These are phyloP conservation scores for Tautogolabrus adspersus DNA, from an alignment of 2,113 vertebrate genomes.

Conservation along the genomic window DNA sequence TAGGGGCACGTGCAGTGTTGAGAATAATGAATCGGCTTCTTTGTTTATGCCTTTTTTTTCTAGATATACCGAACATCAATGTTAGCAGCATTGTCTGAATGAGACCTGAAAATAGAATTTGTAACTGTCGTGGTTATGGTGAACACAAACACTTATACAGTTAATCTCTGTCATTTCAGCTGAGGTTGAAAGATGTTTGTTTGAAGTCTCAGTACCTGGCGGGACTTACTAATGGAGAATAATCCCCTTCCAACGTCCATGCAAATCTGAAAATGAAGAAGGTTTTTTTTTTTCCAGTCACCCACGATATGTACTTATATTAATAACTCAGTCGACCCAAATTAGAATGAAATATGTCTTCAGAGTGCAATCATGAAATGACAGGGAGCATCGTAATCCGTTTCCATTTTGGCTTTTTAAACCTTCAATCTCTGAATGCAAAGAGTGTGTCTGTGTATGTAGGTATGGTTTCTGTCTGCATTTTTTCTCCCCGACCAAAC, in stretches of 20 bases:
- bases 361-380: slow-evolving; percentile 36
- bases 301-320: slow-evolving; percentile 24
- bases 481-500: slow-evolving; percentile 14
- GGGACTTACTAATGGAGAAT: slow-evolving; percentile 48
- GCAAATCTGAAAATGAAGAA: slow-evolving; percentile 45
- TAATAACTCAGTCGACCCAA: slow-evolving; percentile 34
- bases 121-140: not conserved
- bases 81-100: slow-evolving; percentile 14
- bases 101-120: slow-evolving; percentile 19
- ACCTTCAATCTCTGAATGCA: slow-evolving; percentile 28
- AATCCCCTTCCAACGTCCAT: slow-evolving; percentile 53
- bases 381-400: slow-evolving; percentile 32
- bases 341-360: slow-evolving; percentile 48
- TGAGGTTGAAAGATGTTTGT: slow-evolving; percentile 32
- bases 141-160: not conserved
- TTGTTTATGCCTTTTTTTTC: not conserved
- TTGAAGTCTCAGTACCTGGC: slow-evolving; percentile 55
- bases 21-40: not conserved
- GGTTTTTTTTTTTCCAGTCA: slow-evolving; percentile 31
- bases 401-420: slow-evolving; percentile 39
- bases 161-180: slow-evolving; percentile 33
- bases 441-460: slow-evolving; percentile 5
- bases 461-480: not conserved
- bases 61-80: slow-evolving; percentile 1
- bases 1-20: not conserved